Conservation (phyloP, 2,113 vertebrate genomes). For the Setophaga coronata region DNA sequence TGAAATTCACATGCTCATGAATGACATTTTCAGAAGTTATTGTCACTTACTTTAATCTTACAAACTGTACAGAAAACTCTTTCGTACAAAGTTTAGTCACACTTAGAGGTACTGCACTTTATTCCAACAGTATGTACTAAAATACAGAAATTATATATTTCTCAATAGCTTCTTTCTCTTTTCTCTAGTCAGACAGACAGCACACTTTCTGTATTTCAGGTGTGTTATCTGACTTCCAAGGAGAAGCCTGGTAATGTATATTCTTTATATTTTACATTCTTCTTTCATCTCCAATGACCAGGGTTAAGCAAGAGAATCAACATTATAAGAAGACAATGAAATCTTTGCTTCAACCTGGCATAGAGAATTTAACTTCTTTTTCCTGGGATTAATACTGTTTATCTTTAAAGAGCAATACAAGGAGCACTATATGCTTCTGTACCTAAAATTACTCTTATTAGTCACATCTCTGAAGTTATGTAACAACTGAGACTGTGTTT, state of each 20-base stretch:
- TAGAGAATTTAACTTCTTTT: background rate
- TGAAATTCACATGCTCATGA: background rate
- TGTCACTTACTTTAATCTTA: background rate
- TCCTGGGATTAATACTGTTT: background rate
- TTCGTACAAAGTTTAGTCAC: background rate
- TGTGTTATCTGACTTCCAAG: background rate
- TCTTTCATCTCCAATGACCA: background rate
- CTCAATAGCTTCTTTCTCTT: background rate
- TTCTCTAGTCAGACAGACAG: background rate
- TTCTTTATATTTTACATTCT: background rate
- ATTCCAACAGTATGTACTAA: background rate
- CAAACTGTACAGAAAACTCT: background rate
- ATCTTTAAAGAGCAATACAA: background rate
- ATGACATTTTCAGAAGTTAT: background rate
- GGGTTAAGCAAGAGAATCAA: background rate
- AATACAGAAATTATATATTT: background rate
- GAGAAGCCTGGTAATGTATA: background rate
- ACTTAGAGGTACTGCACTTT: background rate
- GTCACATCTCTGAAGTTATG: background rate
- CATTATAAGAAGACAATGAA: background rate
- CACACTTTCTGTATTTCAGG: background rate
- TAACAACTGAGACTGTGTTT: background rate
- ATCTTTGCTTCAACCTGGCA: background rate
- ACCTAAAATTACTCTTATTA: background rate
- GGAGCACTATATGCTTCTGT: background rate